Base-by-base conservation (phyloP, 2,797 vertebrate species). In the Platalea minor region DNA sequence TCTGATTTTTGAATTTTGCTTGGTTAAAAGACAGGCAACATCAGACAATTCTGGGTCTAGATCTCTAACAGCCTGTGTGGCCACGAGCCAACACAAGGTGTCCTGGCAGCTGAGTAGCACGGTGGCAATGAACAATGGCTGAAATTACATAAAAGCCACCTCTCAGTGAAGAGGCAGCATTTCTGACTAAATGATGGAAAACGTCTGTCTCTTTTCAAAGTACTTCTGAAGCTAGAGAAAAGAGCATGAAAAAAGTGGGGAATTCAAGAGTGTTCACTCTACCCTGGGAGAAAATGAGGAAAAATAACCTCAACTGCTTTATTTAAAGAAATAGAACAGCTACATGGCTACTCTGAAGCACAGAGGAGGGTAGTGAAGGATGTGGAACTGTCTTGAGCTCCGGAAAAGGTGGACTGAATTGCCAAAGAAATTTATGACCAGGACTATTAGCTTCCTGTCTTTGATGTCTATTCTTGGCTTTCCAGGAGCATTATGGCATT, bases 401-500 rank as follows among this genome's bases (percentile, higher is more conserved):
- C 43, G 63, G 77, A 96, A 96, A 96, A 95, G 77, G 90, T 84
- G 91, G 76, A 85, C 70, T 87, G 89, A 85, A 64, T 95, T 93
- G 94, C 95, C 89, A 87, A 78, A 94, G 83, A 97, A 97, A 90
- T 94, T 88, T 92, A 97, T 45, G 81, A 94, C 85, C 82, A 96
- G 61, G 82, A 93, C 96, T 96, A 95, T 95, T 93, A 94, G 88
- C 76, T 97, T 97, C 94, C 96, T 96, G 95, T 93, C 96, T 97
- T 96, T 97, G 95, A 97, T 95, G 96, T 95, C 88, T 96, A 96
- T 92, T 97, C 89, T 95, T 94, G 94, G 91, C 89, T 95, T 94
- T 96, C 89, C 95, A 96, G 87, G 73, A 94, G 91, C 89, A 94
- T 86, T 95, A 96, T 95, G 79, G 94, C 89, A 95, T 94, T 97